Evolutionary conservation across 2,113 vertebrate species (phyloP).

Genomic region (Numida meleagris): DNA sequence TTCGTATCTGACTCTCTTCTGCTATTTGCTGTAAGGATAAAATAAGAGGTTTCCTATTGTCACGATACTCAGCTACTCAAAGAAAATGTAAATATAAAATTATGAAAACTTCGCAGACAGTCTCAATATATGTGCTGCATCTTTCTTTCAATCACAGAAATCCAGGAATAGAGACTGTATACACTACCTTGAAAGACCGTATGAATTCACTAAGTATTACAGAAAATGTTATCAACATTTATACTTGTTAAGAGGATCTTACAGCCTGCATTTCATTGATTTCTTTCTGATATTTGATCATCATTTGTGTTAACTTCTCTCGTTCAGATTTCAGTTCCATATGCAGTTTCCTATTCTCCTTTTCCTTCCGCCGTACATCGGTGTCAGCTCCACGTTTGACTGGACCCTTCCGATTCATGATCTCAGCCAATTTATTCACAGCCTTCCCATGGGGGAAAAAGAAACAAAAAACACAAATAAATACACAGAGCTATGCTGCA

Average conservation of each 20-base stretch:
- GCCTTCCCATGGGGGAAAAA: slow-evolving; percentile 77
- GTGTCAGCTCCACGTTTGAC: slow-evolving; percentile 94
- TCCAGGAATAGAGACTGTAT: not conserved
- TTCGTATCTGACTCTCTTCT: slow-evolving; percentile 93
- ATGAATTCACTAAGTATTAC: not conserved
- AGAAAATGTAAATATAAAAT: not conserved
- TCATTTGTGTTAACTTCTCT: slow-evolving; percentile 94
- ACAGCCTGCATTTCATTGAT: slow-evolving; percentile 98
- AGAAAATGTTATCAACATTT: not conserved
- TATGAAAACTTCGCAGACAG: not conserved
- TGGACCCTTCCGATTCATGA: slow-evolving; percentile 95
- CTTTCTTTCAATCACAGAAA: not conserved
- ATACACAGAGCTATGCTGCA: not conserved
- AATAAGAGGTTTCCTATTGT: not conserved
- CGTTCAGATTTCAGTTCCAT: slow-evolving; percentile 95
- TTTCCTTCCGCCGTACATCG: slow-evolving; percentile 94
- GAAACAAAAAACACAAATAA: not conserved
- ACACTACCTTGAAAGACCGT: not conserved
- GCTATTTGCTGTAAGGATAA: slow-evolving; percentile 87
- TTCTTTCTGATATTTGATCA: slow-evolving; percentile 97
- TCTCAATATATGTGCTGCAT: not conserved
- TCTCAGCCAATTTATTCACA: slow-evolving; percentile 97
- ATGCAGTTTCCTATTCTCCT: slow-evolving; percentile 97
- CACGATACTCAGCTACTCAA: not conserved
- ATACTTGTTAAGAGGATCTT: slow-evolving; percentile 57